Percentiles rank a stretch among this genome's conserved stretches.
Evolutionary conservation across 64 coral and sea anemone genomes (phyloP).

Genomic region (Actinia tenebrosa): DNA sequence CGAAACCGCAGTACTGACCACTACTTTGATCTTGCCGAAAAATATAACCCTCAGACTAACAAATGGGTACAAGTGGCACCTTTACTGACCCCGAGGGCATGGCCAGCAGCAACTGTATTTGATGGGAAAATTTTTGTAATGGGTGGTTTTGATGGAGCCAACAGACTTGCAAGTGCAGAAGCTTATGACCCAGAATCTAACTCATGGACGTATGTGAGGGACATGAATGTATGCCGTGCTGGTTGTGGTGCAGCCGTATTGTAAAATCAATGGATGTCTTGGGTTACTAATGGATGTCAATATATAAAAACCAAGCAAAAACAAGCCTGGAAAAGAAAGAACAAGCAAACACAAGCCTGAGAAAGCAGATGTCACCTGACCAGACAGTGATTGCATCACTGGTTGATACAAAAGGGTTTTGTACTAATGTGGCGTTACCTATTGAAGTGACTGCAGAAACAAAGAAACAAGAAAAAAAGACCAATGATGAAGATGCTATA

Average conservation of each 20-base stretch:
- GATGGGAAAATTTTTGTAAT: slow-evolving; percentile 94
- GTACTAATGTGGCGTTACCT: too few relatives aligned
- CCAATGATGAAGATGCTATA: too few relatives aligned
- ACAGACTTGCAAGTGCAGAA: slow-evolving; percentile 82
- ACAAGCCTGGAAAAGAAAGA: background rate
- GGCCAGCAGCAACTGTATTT: slow-evolving; percentile 89
- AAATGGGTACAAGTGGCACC: slow-evolving; percentile 85
- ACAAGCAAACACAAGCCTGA: background rate
- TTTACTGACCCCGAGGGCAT: slow-evolving; percentile 79
- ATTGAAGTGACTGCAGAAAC: too few relatives aligned
- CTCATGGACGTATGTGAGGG: slow-evolving; percentile 80
- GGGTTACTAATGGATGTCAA: background rate
- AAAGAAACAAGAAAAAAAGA: too few relatives aligned
- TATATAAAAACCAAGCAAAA: background rate
- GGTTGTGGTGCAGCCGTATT: slow-evolving; percentile 89
- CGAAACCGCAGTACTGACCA: slow-evolving; percentile 97
- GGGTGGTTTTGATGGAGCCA: slow-evolving; percentile 97
- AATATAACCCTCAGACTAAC: slow-evolving; percentile 83
- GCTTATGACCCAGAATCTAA: slow-evolving; percentile 83
- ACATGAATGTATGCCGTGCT: slow-evolving; percentile 85
- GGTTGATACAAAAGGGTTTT: too few relatives aligned
- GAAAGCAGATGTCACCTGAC: background rate
- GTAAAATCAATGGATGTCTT: background rate
- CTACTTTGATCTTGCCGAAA: slow-evolving; percentile 94
- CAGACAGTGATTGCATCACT: too few relatives aligned